Evolutionary conservation across 2,888 invertebrate genomes (phyloP), one percentile per base, ranked within the genome.

Genomic region (Tethea ocularis): DNA sequence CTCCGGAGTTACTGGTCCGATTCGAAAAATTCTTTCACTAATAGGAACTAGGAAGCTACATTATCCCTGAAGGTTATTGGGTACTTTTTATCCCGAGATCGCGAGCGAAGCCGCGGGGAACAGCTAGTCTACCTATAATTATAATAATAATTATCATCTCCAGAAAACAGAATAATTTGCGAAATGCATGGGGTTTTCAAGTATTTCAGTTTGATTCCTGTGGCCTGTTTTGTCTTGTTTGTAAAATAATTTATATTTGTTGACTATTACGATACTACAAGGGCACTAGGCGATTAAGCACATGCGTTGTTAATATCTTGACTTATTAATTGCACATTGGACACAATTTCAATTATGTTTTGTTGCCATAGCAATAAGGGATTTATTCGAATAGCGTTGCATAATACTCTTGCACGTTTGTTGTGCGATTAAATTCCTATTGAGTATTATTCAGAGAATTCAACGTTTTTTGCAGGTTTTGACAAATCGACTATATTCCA

Each of bases 401-500:
- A 38, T 38, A 20, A 17, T 10, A 10, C 10, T 20, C 20, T 20
- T 20, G 20, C 46, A 46, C 20, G 46, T 46, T 8, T 46, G 46
- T 46, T 46, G 1, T 46, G 20, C n/a, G 20, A 46, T 46, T 7
- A 46, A 46, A 46, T 46, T 20, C 46, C 20, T 17, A 17, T 17
- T 41, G 1, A 7, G 1, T 7, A 5, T 17, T 41, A 10, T 7
- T 46, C 46, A 20, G 17, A 46, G 20, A 61, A 61, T 56, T 56
- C 51, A 17, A n/a, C 41, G 15, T 69, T 17, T 64, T 56, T 72
- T 77, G 29, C 66, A 93, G 93, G 93, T 61, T 93, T 93, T 66
- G 93, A 92, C 58, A 89, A 88, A 70, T 75, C 88, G 2, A 87
- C 89, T 71, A 89, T 93, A 66, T 93, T 93, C 67, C 87, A 91